Conservation (phyloP, 2,797 vertebrate species). For the Rhabdophis nuchalis region DNA sequence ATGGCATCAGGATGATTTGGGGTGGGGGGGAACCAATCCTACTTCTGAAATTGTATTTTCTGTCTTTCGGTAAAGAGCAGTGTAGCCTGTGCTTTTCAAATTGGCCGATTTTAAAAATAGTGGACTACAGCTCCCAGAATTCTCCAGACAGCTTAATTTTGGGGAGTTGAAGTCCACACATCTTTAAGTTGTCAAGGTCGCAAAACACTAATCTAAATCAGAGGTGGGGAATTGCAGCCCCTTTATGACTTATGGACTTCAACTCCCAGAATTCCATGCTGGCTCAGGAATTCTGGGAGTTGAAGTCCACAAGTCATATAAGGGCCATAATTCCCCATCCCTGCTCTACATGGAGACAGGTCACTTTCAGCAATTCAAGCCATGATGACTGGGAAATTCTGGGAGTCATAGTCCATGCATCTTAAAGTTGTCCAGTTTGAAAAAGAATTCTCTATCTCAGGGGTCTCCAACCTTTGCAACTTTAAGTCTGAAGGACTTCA, state of each 20-base stretch:
- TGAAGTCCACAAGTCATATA: no score
- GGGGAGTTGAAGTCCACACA: background rate
- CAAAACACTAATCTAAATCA: background rate
- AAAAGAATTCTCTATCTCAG: background rate
- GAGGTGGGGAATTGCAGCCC: background rate
- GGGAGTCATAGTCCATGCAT: background rate
- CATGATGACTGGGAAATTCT: background rate
- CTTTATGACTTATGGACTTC: background rate
- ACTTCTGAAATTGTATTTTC: background rate
- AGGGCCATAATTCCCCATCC: background rate
- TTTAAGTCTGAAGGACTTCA: no score
- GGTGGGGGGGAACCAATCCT: fast-evolving
- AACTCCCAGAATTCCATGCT: background rate
- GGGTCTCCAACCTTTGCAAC: no score
- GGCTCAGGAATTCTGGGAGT: no score
- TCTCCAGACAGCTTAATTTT: background rate
- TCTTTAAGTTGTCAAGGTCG: background rate
- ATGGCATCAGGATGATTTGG: background rate
- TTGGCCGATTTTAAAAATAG: background rate
- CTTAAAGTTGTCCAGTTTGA: background rate
- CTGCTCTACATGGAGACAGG: background rate
- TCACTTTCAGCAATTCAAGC: background rate
- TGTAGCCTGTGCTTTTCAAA: background rate
- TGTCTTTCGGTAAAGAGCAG: background rate
- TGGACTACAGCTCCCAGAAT: background rate